Base-by-base conservation (phyloP, 2,113 vertebrate species). In the Glareola pratincola region DNA sequence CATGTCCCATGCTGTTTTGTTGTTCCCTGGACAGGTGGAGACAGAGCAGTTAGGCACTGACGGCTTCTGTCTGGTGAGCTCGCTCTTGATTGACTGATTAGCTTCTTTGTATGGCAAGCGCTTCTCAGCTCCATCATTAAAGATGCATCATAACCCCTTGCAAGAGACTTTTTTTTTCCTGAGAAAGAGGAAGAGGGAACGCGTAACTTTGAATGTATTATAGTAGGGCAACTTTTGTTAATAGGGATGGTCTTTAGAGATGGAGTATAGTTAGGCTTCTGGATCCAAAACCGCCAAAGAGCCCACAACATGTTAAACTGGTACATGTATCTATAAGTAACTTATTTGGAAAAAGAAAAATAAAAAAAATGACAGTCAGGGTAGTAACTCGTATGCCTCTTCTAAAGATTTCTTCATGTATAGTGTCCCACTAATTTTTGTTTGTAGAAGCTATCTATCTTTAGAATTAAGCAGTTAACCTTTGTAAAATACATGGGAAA, bases 81-180 rank as follows among this genome's bases (percentile, higher is more conserved):
- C 92, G 81, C 60, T 96, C 88, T 95, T 98, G 97, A 98, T 95
- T 97, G 97, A 98, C 97, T 98, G 97, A 98, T 98, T 97, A 97
- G 91, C 93, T 97, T 81, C 95, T 98, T 96, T 95, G 95, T 96
- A 97, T 96, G 95, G 90, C 67, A 97, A 96, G 89, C 68, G 7
- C 92, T 97, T 94, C 94, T 87, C 16, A 23, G 76, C 62, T 96
- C 85, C 48, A 36, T 96, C 92, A 88, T 98, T 98, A 97, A 81
- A 94, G 94, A 96, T 96, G 96, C 91, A 96, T 60, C 79, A 93
- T 94, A 96, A 86, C 81, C 62, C 85, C 84, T 97, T 95, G 72
- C 59, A 89, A 92, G 37, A 94, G 41, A 20, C 10, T 66, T 77
- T 88, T 88, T 93, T 32, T 50, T 41, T 18, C 27, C 43, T 48